phyloP scores from a whole-genome alignment of 2,888 invertebrate genomes.

The Cheilosia variabilis region DNA sequence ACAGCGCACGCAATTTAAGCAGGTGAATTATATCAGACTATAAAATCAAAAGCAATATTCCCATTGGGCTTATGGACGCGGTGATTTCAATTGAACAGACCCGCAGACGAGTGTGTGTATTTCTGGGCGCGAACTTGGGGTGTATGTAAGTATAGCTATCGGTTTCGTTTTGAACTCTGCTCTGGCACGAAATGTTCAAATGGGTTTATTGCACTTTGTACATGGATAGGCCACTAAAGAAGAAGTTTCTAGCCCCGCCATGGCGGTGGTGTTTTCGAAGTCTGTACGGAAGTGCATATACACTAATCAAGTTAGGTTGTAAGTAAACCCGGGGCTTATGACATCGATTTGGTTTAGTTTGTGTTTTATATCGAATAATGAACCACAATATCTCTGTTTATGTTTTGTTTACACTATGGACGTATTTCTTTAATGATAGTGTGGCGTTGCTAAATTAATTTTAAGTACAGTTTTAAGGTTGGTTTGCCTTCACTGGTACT shows the following conservation, averaged over 20 bases:
- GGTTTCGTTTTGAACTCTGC: constrained; percentile 33
- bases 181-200: constrained; percentile 31
- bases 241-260: not conserved
- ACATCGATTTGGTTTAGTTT: constrained; percentile 15
- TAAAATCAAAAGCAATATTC: constrained; percentile 34
- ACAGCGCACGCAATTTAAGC: constrained; percentile 54
- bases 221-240: not conserved
- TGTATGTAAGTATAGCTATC: constrained; percentile 29
- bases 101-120: not conserved
- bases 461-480: no score
- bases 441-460: no score
- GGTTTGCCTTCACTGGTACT: no score
- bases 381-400: not conserved
- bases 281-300: not conserved
- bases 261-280: not conserved
- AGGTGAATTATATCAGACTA: constrained; percentile 25
- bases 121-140: not conserved
- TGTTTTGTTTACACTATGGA: no score
- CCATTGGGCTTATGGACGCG: constrained; percentile 31
- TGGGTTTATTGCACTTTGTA: constrained; percentile 56
- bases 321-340: not conserved
- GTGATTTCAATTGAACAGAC: constrained; percentile 36
- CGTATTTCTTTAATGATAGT: no score
- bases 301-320: constrained; percentile 26
- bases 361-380: constrained; percentile 2